Conservation (phyloP, 2,113 vertebrate species). For the Petroica traversi region DNA sequence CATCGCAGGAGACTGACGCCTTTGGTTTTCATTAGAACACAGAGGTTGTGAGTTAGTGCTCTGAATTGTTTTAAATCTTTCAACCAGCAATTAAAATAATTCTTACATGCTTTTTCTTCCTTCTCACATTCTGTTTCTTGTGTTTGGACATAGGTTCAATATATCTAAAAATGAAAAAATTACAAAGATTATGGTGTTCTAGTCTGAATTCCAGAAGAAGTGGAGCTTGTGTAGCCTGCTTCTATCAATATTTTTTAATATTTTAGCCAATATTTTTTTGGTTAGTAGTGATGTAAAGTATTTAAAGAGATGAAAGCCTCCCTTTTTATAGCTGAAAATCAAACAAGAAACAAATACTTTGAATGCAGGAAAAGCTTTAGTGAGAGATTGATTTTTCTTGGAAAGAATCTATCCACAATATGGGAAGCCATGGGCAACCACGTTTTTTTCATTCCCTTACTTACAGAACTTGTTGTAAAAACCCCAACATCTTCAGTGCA, state of each 20-base stretch:
- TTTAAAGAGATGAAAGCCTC: not conserved
- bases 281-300: not conserved
- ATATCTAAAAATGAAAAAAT: not conserved
- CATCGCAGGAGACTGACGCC: not conserved
- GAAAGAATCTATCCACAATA: not conserved
- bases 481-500: accelerated
- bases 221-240: not conserved
- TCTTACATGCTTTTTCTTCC: not conserved
- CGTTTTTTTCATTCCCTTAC: not conserved
- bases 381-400: not conserved
- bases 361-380: not conserved
- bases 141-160: not conserved
- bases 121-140: not conserved
- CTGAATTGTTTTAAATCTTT: not conserved
- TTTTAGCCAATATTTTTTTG: not conserved
- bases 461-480: not conserved
- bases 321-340: not conserved
- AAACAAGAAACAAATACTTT: not conserved
- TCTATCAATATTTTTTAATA: not conserved
- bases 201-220: not conserved
- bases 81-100: not conserved
- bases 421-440: not conserved
- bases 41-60: not conserved
- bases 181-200: not conserved
- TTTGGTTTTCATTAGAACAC: not conserved